Evolutionary conservation across 1,140 invertebrate genomes (phyloP).

Genomic region (Grapholita molesta): DNA sequence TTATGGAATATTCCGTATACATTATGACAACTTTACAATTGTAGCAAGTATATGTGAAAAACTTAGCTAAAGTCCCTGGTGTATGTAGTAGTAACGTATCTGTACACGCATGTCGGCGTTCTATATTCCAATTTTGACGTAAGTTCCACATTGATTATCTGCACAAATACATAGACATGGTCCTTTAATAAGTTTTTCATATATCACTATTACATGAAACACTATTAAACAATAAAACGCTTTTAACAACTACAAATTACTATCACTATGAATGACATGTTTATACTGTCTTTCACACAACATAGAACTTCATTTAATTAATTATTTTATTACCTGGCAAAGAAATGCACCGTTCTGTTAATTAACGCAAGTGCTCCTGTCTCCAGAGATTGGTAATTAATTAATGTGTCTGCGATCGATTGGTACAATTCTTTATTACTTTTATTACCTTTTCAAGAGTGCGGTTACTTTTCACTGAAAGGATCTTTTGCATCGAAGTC

Average conservation of each 20-base stretch:
- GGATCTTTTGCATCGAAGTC: conserved; percentile 11
- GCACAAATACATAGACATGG: too few relatives aligned
- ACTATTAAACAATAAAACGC: neutral
- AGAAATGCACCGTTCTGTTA: conserved; percentile 52
- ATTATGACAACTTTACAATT: too few relatives aligned
- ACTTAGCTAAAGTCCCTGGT: too few relatives aligned
- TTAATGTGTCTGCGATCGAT: conserved; percentile 67
- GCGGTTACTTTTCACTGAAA: conserved; percentile 45
- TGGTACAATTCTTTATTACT: conserved; percentile 69
- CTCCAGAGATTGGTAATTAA: conserved; percentile 70
- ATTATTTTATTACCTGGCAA: conserved; percentile 10
- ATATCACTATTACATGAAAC: too few relatives aligned
- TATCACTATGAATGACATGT: neutral
- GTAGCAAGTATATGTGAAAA: too few relatives aligned
- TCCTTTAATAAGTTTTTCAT: too few relatives aligned
- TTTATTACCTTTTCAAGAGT: conserved; percentile 45
- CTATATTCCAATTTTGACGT: too few relatives aligned
- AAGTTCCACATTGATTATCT: too few relatives aligned
- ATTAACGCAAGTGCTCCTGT: conserved; percentile 72
- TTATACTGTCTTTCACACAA: neutral
- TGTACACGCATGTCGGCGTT: too few relatives aligned
- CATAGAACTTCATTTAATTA: neutral
- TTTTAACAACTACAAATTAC: neutral
- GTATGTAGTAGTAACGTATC: too few relatives aligned
- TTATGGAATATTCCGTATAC: too few relatives aligned